Conservation (phyloP, 2,797 vertebrate genomes). For the Buceros bicornis region DNA sequence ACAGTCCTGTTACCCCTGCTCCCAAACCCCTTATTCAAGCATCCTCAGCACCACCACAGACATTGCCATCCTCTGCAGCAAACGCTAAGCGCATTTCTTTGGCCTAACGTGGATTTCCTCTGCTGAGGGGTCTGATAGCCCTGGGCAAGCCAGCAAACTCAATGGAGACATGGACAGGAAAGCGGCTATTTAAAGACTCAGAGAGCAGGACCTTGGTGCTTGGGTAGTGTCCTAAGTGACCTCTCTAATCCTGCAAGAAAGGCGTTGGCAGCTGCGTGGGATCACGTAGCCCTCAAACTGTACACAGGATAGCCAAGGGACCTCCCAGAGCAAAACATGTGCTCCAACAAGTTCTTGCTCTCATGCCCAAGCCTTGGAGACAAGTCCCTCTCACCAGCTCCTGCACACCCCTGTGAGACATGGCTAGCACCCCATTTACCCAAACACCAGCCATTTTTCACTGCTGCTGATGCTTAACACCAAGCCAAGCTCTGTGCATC, state of each 20-base stretch:
- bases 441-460: background rate
- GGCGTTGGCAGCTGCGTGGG: conserved; percentile 70
- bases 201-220: conserved; percentile 27
- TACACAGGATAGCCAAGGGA: conserved; percentile 31
- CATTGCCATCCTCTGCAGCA: background rate
- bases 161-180: background rate
- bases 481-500: background rate
- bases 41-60: background rate
- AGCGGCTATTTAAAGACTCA: conserved; percentile 67
- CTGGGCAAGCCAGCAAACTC: conserved; percentile 24
- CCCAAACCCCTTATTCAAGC: background rate
- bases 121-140: background rate
- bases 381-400: background rate
- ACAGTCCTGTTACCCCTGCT: background rate
- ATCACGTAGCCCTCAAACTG: conserved; percentile 72
- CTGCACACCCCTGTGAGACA: background rate
- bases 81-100: background rate
- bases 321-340: conserved; percentile 15
- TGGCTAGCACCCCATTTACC: background rate
- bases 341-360: background rate
- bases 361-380: background rate
- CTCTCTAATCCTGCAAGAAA: conserved; percentile 74
- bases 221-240: conserved; percentile 66
- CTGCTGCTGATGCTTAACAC: background rate
- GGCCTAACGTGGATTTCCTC: background rate